Evolutionary conservation across 2,113 vertebrate species (phyloP).

Genomic region (Brachypodius melanocephalos): DNA sequence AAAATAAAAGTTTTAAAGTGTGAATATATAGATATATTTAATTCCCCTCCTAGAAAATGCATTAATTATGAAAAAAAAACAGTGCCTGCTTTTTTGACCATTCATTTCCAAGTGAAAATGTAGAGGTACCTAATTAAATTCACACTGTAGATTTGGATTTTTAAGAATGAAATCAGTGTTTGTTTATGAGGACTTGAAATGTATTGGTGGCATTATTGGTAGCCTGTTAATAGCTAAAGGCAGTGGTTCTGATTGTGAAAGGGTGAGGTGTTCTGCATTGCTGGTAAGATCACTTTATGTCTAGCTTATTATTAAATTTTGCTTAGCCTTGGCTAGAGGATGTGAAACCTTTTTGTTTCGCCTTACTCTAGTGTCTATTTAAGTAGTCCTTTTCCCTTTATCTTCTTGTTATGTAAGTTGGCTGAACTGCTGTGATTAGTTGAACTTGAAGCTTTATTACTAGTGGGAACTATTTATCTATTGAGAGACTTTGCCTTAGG

Average conservation of each 20-base stretch:
- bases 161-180: not conserved
- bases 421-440: not conserved
- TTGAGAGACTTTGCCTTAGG: not conserved
- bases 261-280: not conserved
- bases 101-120: not conserved
- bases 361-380: fast-evolving
- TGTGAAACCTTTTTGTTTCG: not conserved
- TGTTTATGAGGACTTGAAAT: not conserved
- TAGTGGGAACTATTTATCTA: not conserved
- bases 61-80: not conserved
- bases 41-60: not conserved
- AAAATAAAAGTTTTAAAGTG: not conserved
- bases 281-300: not conserved
- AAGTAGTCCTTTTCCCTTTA: not conserved
- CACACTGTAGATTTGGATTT: not conserved
- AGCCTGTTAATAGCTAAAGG: not conserved
- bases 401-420: not conserved
- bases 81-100: not conserved
- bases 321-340: not conserved
- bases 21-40: not conserved
- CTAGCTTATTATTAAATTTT: not conserved
- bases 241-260: not conserved
- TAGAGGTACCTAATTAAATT: not conserved
- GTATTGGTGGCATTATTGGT: not conserved
- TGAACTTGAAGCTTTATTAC: not conserved